These are phyloP conservation scores for Norana najaformis DNA, from an alignment of 2,888 invertebrate species.

Conservation along the genomic window DNA sequence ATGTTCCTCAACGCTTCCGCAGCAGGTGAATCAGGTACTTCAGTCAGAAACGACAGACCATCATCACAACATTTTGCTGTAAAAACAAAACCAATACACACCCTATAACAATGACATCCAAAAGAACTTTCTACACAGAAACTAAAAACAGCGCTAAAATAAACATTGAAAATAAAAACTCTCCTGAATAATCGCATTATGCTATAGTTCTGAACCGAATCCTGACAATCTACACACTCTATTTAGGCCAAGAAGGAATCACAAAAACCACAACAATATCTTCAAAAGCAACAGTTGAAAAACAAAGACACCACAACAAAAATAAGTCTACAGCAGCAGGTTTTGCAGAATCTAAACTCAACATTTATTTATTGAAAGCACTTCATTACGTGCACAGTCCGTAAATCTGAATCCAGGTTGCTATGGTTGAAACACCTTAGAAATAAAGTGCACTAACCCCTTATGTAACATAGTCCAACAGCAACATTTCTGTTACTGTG, in stretches of 20 bases:
- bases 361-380: not conserved
- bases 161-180: not conserved
- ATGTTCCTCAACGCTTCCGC: constrained; percentile 68
- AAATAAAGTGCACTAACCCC: too few species aligned
- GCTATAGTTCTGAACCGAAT: not conserved
- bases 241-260: too few species aligned
- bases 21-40: constrained; percentile 71
- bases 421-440: too few species aligned
- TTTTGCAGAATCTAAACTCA: not conserved
- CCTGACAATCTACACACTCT: not conserved
- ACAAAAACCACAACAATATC: not conserved
- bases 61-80: constrained; percentile 70
- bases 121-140: not conserved
- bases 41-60: constrained; percentile 73
- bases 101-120: not conserved
- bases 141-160: not conserved
- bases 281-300: not conserved
- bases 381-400: not conserved
- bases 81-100: constrained; percentile 35
- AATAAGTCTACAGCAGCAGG: too few species aligned
- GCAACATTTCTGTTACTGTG: too few species aligned
- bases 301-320: not conserved
- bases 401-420: not conserved
- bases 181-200: not conserved
- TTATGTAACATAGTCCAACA: too few species aligned